Evolutionary conservation across 2,888 invertebrate genomes (phyloP).

Genomic region (Tetragnatha montana): DNA sequence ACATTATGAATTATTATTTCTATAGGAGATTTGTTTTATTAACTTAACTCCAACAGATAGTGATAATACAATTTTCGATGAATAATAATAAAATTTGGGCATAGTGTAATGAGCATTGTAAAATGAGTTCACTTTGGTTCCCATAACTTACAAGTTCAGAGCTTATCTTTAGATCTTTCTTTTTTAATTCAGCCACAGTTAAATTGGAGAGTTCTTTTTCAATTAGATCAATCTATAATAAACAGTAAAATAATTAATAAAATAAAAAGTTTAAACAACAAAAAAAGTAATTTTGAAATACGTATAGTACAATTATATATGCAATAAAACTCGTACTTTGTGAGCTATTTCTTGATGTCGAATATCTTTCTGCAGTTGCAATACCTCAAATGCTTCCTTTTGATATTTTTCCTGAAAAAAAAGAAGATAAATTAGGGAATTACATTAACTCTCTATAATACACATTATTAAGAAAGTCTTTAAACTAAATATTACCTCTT

Average conservation of each 20-base stretch:
- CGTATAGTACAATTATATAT: background rate
- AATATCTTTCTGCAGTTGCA: constrained; percentile 65
- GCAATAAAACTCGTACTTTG: constrained; percentile 44
- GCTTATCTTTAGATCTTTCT: constrained; percentile 64
- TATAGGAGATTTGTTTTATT: background rate
- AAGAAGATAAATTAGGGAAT: background rate
- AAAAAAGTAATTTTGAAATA: background rate
- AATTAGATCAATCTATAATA: constrained; percentile 67
- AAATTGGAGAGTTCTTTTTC: constrained; percentile 71
- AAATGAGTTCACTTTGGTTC: background rate
- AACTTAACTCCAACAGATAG: background rate
- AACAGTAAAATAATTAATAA: constrained; percentile 3
- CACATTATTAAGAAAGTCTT: background rate
- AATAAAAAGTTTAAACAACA: background rate
- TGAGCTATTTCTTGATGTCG: constrained; percentile 65
- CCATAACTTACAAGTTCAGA: constrained; percentile 58
- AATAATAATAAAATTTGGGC: background rate
- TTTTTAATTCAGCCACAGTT: constrained; percentile 70
- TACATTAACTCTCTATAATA: background rate
- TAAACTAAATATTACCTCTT: constrained; percentile 62
- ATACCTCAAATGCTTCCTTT: constrained; percentile 67
- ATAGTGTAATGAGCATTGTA: background rate
- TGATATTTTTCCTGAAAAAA: constrained; percentile 63
- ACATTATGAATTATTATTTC: too few relatives aligned
- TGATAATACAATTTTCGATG: background rate